These are phyloP conservation scores for Muntiacus reevesi DNA, from an alignment of 2,113 vertebrate genomes.

Conservation along the genomic window DNA sequence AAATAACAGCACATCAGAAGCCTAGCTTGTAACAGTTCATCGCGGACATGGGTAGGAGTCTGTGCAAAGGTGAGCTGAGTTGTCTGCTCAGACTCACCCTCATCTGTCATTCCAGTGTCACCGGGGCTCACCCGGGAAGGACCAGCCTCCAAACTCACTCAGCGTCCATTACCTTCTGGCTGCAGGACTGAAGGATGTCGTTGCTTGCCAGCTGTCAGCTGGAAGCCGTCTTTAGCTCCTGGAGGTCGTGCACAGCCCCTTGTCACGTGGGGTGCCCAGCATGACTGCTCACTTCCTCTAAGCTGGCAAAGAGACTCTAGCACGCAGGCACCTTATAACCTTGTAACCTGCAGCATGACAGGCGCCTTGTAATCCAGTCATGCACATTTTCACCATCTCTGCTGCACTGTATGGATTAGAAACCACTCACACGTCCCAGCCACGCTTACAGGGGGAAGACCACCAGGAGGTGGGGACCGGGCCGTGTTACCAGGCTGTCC, in stretches of 20 bases:
- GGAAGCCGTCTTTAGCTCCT: accelerated
- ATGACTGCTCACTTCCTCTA: background rate
- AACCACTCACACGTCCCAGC: background rate
- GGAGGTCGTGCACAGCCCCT: background rate
- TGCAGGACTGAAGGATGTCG: background rate
- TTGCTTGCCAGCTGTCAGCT: background rate
- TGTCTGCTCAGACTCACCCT: background rate
- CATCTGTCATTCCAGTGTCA: background rate
- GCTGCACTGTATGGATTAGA: background rate
- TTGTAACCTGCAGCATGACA: background rate
- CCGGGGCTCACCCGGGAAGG: background rate
- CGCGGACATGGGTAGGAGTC: background rate
- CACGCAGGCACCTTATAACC: too few species aligned
- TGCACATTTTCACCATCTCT: background rate
- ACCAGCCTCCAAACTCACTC: background rate
- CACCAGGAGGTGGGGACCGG: background rate
- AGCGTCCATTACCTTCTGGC: background rate
- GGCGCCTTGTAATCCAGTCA: accelerated
- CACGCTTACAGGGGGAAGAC: background rate
- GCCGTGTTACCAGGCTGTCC: accelerated
- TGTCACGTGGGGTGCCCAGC: background rate
- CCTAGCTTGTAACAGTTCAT: background rate
- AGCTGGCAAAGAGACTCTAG: background rate
- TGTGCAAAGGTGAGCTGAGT: background rate
- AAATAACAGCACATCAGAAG: background rate